Evolutionary conservation across 2,888 invertebrate species (phyloP), one percentile per base, ranked within the genome.

Genomic region (Volucella zonaria): DNA sequence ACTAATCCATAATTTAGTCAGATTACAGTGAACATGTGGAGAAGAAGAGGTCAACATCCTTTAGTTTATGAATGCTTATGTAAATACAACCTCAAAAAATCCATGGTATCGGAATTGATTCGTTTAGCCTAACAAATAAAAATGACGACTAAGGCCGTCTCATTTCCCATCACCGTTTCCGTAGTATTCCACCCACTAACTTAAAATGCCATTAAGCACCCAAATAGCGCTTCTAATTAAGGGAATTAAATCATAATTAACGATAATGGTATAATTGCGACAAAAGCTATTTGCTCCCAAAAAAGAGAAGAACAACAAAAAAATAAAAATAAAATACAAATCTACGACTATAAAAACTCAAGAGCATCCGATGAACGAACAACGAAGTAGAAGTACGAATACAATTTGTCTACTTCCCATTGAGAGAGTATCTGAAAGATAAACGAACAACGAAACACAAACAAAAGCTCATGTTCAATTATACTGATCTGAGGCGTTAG

Each of bases 191-290:
- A n/a, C 11, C 11, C 8, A 23, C 14, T 51, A 31, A 56, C 31
- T 23, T 9, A 8, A 56, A 56, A 38, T 11, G n/a, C 38, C 38
- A 12, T 31, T 38, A 31, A 54, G 12, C 12, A 31, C 10, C 12
- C n/a, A 8, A 12, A 58, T 40, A 42, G 58, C 58, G 40, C 58
- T 42, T 15, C 58, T 42, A 52, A 67, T 68, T 56, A 68, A 68
- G 11, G 31, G 45, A 68, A 68, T 68, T 68, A 47, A 68, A 56
- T 56, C 68, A 52, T 68, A 45, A 68, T 45, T 68, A 43, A 68
- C 56, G 38, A 56, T 45, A 38, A 45, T 38, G 47, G 38, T 43
- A 68, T 45, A 54, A 68, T 68, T 68, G 68, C 68, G 56, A 56
- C 68, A 56, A 59, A 61, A 18, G 14, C 52, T 43, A 54, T 67